Evolutionary conservation across 2,888 invertebrate genomes (phyloP).

Genomic region (Macrophya alboannulata): DNA sequence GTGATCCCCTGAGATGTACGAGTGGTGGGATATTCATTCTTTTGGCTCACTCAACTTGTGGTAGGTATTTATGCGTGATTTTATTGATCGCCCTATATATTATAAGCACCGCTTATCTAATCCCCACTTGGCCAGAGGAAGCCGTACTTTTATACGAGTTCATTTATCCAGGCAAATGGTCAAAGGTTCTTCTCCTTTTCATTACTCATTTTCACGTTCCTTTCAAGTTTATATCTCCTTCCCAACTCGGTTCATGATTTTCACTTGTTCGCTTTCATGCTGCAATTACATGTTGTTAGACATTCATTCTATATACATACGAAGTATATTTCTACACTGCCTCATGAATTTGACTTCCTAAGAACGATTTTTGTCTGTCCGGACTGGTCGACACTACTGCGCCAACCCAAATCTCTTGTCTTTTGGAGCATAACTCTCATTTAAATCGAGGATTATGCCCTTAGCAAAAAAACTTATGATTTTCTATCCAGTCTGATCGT

Average conservation of each 20-base stretch:
- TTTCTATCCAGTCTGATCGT: too few species aligned
- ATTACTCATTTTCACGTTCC: constrained; percentile 9
- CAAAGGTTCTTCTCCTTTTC: not conserved
- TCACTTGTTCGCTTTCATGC: not conserved
- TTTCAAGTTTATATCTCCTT: not conserved
- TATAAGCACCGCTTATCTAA: constrained; percentile 36
- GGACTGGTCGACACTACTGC: too few species aligned
- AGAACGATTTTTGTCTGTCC: too few species aligned
- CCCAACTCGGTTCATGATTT: too few species aligned
- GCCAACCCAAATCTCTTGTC: too few species aligned
- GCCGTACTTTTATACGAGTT: constrained; percentile 14
- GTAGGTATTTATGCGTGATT: not conserved
- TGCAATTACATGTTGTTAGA: not conserved
- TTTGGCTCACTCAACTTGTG: not conserved
- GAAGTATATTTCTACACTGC: too few species aligned
- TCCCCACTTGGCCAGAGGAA: constrained; percentile 25
- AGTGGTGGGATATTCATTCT: not conserved
- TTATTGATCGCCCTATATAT: constrained; percentile 31
- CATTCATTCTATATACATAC: too few species aligned
- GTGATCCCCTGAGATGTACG: not conserved
- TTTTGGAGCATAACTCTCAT: too few species aligned
- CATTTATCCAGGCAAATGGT: constrained; percentile 26
- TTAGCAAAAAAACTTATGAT: too few species aligned
- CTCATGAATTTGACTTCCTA: too few species aligned
- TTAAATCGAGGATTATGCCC: too few species aligned